These are phyloP conservation scores for Protomyctophum bolini DNA, from an alignment of 2,113 vertebrate genomes.

Conservation along the genomic window DNA sequence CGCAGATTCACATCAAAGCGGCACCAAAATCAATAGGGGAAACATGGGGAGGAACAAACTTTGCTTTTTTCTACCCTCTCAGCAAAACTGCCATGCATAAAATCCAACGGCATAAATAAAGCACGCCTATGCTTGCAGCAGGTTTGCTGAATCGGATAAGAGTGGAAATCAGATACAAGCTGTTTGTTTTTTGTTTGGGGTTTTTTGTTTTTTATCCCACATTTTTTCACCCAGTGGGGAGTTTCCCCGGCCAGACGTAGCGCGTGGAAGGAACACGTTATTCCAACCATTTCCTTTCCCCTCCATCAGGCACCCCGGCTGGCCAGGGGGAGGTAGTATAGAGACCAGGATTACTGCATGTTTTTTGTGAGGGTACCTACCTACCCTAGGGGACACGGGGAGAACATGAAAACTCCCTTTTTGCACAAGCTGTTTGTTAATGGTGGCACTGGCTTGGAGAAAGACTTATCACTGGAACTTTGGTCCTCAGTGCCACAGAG, in stretches of 20 bases:
- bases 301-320: no score
- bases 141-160: slow-evolving; percentile 66
- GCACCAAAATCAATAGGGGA: slow-evolving; percentile 87
- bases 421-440: slow-evolving; percentile 62
- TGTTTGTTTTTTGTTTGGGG: slow-evolving; percentile 40
- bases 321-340: no score
- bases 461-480: slow-evolving; percentile 24
- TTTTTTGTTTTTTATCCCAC: no score
- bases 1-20: slow-evolving; percentile 82
- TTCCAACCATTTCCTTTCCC: no score
- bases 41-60: slow-evolving; percentile 57
- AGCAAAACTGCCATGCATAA: slow-evolving; percentile 66
- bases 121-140: slow-evolving; percentile 45
- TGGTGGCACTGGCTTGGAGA: slow-evolving; percentile 38
- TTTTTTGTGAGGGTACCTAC: no score
- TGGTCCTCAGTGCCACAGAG: slow-evolving; percentile 2
- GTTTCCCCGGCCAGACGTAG: no score
- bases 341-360: no score
- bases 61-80: slow-evolving; percentile 49
- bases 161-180: slow-evolving; percentile 61
- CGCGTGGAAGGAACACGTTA: no score
- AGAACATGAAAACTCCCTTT: no score
- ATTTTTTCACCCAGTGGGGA: no score
- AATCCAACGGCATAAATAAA: slow-evolving; percentile 66
- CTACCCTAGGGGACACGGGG: no score